Evolutionary conservation across 2,797 vertebrate species (phyloP).

Genomic region (Poecilia picta): DNA sequence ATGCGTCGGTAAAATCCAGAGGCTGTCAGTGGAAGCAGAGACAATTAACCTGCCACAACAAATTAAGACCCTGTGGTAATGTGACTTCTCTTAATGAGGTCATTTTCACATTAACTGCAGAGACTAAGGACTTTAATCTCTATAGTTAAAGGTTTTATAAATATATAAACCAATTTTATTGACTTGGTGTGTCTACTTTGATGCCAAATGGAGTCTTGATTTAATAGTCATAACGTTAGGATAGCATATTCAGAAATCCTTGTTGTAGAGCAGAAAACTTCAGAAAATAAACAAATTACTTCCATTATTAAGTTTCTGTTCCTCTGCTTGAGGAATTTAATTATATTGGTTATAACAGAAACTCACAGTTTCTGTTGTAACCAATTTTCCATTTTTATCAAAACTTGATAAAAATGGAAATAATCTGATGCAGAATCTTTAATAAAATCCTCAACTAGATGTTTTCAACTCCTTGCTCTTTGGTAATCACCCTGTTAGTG

Average conservation of each 20-base stretch:
- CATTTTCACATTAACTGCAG: not conserved
- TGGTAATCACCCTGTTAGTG: not conserved
- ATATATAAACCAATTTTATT: not conserved
- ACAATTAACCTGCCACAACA: conserved; percentile 8
- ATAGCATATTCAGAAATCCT: not conserved
- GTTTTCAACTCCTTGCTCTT: not conserved
- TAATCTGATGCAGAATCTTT: not conserved
- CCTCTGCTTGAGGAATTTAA: not conserved
- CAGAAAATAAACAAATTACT: not conserved
- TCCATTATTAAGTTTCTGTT: not conserved
- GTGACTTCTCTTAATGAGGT: not conserved
- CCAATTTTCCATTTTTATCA: no score
- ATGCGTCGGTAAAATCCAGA: conserved; percentile 21
- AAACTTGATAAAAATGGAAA: not conserved
- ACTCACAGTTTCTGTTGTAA: no score
- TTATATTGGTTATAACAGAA: not conserved
- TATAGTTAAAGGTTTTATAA: not conserved
- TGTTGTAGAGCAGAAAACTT: not conserved
- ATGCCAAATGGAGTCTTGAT: not conserved
- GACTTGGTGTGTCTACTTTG: not conserved
- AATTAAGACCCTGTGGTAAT: conserved; percentile 8
- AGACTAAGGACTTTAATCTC: not conserved
- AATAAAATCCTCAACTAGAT: not conserved
- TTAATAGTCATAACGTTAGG: not conserved
- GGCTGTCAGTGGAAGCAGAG: conserved; percentile 5